Evolutionary conservation across 92 coral and sea anemone species (phyloP).

Genomic region (Palythoa caribaeorum): DNA sequence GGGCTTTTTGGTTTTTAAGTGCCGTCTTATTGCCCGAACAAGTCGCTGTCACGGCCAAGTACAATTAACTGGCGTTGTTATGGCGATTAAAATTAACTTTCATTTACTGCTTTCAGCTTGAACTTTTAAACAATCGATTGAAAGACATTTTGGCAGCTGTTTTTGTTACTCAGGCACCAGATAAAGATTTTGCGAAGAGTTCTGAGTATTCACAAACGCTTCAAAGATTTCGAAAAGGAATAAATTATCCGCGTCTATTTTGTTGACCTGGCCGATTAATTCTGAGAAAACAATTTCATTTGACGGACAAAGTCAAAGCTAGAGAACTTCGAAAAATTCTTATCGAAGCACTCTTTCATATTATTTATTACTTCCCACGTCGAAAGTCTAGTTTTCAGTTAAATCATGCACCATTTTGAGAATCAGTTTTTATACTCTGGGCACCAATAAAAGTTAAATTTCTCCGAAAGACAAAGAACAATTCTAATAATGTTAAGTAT

Average conservation of each 20-base stretch:
- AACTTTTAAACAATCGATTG: neutral
- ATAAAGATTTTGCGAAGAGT: too few species aligned
- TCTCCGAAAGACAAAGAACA: too few species aligned
- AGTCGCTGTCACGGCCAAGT: neutral
- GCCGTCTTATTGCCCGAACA: too few species aligned
- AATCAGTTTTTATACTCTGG: too few species aligned
- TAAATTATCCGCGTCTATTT: neutral
- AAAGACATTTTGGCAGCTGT: constrained; percentile 2
- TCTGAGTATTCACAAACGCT: neutral
- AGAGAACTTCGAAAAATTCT: too few species aligned
- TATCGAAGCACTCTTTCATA: too few species aligned
- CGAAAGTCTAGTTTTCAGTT: too few species aligned
- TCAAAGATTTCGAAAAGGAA: neutral
- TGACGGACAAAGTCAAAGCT: neutral
- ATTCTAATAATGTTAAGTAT: too few species aligned
- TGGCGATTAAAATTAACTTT: constrained; percentile 4
- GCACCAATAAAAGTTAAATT: too few species aligned
- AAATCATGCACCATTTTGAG: too few species aligned
- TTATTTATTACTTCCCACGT: too few species aligned
- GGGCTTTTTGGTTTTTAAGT: neutral
- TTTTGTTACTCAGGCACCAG: neutral
- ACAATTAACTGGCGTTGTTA: neutral
- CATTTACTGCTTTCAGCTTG: neutral
- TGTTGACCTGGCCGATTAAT: too few species aligned
- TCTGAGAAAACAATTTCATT: neutral